Conservation (phyloP, 2,113 vertebrate genomes). For the Tiliqua scincoides region DNA sequence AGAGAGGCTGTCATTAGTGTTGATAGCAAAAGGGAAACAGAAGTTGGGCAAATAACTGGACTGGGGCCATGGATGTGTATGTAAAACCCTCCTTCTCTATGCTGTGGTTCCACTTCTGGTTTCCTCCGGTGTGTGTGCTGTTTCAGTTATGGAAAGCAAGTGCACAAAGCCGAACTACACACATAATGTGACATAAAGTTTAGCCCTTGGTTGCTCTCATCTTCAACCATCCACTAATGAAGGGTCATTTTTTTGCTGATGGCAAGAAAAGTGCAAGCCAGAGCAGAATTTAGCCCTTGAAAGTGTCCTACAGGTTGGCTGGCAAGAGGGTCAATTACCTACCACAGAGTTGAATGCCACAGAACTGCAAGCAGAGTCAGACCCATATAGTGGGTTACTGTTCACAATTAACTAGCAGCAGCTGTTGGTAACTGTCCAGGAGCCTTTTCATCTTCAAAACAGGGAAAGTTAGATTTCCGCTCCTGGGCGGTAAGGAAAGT, state of each 20-base stretch:
- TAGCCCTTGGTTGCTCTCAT: neutral
- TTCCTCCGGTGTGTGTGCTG: no score
- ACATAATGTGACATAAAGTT: no score
- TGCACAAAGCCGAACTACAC: no score
- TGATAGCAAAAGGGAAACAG: no score
- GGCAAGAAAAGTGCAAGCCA: neutral
- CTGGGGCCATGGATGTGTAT: no score
- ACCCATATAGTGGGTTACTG: neutral
- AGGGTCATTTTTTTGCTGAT: neutral
- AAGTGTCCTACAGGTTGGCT: neutral
- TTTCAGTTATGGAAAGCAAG: no score
- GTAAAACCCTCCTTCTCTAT: no score
- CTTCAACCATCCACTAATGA: neutral
- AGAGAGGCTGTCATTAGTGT: no score
- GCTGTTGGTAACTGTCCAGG: neutral
- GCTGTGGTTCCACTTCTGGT: no score
- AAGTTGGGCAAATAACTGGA: no score
- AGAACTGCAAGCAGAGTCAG: neutral
- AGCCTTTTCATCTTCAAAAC: neutral
- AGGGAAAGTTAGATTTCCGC: neutral
- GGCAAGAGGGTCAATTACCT: neutral
- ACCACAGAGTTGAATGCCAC: neutral
- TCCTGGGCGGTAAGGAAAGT: neutral
- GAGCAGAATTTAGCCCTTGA: neutral
- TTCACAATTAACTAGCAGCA: neutral